These are phyloP conservation scores for Tanypteryx hageni DNA, from an alignment of 2,888 invertebrate species.

Conservation along the genomic window DNA sequence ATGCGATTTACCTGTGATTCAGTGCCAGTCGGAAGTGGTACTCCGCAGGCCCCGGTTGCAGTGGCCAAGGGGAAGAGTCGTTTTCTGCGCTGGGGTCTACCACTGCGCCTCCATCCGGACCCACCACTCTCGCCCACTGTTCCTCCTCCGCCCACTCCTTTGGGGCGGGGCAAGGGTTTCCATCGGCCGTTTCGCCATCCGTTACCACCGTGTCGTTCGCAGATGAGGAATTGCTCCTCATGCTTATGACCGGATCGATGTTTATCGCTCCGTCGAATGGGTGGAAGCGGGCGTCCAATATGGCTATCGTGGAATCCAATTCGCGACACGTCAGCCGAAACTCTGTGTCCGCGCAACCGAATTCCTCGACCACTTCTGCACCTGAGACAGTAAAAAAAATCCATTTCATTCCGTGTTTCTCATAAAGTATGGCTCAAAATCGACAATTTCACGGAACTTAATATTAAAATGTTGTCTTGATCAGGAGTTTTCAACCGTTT, in stretches of 20 bases:
- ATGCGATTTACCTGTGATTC: background rate
- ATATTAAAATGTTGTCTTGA: no score
- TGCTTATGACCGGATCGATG: background rate
- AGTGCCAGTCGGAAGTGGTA: slow-evolving; percentile 12
- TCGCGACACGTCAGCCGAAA: slow-evolving; percentile 81
- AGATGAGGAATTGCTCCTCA: background rate
- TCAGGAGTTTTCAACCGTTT: no score
- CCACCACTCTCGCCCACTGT: slow-evolving; percentile 5
- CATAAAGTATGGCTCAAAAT: no score
- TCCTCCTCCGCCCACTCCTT: slow-evolving; percentile 8
- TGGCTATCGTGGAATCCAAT: slow-evolving; percentile 80
- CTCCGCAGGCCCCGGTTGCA: background rate
- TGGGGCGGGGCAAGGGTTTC: background rate
- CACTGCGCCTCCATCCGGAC: background rate
- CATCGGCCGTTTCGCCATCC: background rate
- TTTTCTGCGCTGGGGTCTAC: slow-evolving; percentile 2
- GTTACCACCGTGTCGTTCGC: background rate
- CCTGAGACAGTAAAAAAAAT: background rate
- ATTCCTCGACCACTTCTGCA: slow-evolving; percentile 82
- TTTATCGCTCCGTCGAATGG: background rate
- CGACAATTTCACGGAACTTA: no score
- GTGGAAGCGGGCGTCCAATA: slow-evolving; percentile 81
- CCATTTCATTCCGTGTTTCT: background rate
- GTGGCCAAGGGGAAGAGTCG: slow-evolving; percentile 25
- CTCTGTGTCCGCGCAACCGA: slow-evolving; percentile 79